Conservation (phyloP, 1,140 invertebrate species). For the Nephotettix cincticeps region DNA sequence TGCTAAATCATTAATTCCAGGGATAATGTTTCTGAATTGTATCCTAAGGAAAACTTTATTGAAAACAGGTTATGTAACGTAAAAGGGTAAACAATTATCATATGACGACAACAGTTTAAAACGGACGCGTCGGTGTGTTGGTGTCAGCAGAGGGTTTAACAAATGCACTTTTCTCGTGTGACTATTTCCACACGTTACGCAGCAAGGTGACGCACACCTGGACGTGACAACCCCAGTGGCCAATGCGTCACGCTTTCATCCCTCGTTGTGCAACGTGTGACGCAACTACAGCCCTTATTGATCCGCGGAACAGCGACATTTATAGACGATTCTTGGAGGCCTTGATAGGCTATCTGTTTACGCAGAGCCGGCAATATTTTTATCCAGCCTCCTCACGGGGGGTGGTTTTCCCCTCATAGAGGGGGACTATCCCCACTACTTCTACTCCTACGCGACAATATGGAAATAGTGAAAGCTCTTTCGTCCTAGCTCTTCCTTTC, state of each 20-base stretch:
- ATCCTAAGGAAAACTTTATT: too few relatives aligned
- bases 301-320: neutral
- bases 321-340: conserved; percentile 8
- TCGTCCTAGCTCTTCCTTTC: conserved; percentile 8
- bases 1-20: too few relatives aligned
- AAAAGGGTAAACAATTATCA: too few relatives aligned
- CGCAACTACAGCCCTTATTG: neutral
- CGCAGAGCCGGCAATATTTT: conserved; percentile 9
- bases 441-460: conserved; percentile 21
- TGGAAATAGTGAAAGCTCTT: conserved; percentile 20
- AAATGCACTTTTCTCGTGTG: too few relatives aligned
- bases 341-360: conserved; percentile 8
- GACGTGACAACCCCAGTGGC: too few relatives aligned
- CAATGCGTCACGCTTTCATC: neutral
- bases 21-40: too few relatives aligned
- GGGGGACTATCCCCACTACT: neutral
- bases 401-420: neutral
- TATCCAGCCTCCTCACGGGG: neutral
- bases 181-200: too few relatives aligned
- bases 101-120: too few relatives aligned
- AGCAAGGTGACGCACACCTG: too few relatives aligned
- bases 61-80: too few relatives aligned
- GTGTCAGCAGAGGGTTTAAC: too few relatives aligned
- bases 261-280: neutral
- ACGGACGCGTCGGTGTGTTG: too few relatives aligned